A percentile compares a stretch with the other conserved stretches of the same genome.
These are phyloP conservation scores for Phrynocephalus forsythii DNA, from an alignment of 2,797 vertebrate species.

Conservation along the genomic window DNA sequence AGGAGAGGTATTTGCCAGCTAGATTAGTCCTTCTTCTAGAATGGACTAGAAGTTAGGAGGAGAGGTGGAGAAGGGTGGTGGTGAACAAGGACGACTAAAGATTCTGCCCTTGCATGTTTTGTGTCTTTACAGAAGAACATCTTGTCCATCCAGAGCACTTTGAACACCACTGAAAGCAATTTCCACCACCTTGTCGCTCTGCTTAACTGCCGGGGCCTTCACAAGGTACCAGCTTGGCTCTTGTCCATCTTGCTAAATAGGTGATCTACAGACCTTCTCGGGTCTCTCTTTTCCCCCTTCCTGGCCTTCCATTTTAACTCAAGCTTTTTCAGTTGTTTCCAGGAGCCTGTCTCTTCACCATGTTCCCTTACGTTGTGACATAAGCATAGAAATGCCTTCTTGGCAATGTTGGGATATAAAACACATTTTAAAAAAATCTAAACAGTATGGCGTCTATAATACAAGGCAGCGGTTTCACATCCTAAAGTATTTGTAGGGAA, in stretches of 20 bases:
- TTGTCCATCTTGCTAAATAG: not conserved
- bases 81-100: too few species aligned
- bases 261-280: not conserved
- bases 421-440: not conserved
- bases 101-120: not conserved
- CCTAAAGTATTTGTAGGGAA: not conserved
- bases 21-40: not conserved
- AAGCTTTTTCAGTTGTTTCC: not conserved
- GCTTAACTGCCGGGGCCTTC: constrained; percentile 89
- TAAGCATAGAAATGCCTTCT: too few species aligned
- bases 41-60: not conserved
- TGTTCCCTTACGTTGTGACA: not conserved
- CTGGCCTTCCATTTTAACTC: not conserved
- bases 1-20: not conserved
- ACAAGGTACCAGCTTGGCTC: constrained; percentile 81
- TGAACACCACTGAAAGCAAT: constrained; percentile 91
- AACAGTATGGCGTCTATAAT: not conserved
- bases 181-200: constrained; percentile 93
- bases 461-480: not conserved
- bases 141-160: constrained; percentile 88
- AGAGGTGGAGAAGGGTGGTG: not conserved
- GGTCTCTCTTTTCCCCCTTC: not conserved
- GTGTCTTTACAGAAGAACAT: constrained; percentile 82
- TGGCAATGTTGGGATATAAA: not conserved
- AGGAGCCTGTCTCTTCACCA: not conserved